Conservation (phyloP, 2,113 vertebrate genomes). For the Symphodus melops region DNA sequence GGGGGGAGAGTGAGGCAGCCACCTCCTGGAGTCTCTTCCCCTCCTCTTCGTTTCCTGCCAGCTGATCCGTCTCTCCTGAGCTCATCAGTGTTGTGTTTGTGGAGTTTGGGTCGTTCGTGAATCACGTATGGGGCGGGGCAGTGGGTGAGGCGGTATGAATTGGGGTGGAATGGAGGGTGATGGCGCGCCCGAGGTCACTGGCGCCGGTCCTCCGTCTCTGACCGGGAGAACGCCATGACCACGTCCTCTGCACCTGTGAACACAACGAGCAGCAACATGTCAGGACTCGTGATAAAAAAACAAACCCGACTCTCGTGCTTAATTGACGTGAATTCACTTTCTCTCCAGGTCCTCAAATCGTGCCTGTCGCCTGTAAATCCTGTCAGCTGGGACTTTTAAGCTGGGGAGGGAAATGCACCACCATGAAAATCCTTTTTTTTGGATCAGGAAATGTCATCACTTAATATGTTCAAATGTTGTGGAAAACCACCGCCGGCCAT, state of each 20-base stretch:
- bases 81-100: constrained; percentile 72
- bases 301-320: background rate
- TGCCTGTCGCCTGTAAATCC: constrained; percentile 29
- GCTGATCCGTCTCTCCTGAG: constrained; percentile 64
- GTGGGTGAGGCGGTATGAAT: background rate
- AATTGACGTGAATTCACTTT: background rate
- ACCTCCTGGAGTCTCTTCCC: constrained; percentile 58
- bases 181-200: constrained; percentile 87
- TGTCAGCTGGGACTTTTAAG: constrained; percentile 30
- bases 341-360: background rate
- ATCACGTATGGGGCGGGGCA: constrained; percentile 37
- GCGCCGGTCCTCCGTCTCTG: constrained; percentile 96
- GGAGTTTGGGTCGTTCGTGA: constrained; percentile 57
- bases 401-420: background rate
- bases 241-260: constrained; percentile 95
- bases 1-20: constrained; percentile 43
- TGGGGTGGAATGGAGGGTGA: constrained; percentile 2
- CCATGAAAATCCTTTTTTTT: constrained; percentile 26
- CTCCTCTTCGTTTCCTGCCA: constrained; percentile 42
- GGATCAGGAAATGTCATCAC: constrained; percentile 29
- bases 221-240: constrained; percentile 98
- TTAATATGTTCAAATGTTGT: constrained; percentile 11
- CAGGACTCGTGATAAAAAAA: background rate
- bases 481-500: constrained; percentile 1
- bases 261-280: background rate